phyloP scores from a whole-genome alignment of 2,113 vertebrate genomes.

The Lycocorax pyrrhopterus region DNA sequence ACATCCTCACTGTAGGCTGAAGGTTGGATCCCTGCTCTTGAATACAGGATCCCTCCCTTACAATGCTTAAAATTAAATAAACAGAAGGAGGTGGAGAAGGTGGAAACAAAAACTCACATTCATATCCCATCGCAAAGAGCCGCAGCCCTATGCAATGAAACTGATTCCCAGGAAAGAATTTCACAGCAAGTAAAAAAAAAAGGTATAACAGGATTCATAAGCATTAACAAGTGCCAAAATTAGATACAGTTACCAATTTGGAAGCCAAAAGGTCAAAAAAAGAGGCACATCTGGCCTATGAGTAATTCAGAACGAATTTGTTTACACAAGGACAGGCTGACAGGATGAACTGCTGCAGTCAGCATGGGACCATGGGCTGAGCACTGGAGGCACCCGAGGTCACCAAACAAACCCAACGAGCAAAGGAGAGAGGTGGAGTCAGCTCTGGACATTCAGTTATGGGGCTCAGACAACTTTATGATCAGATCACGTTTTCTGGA shows the following conservation, averaged over 20 bases:
- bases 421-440: background rate
- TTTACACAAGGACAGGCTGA: constrained; percentile 38
- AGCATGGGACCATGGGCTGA: background rate
- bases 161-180: background rate
- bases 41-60: background rate
- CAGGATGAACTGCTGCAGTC: constrained; percentile 19
- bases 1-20: background rate
- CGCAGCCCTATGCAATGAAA: background rate
- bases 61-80: background rate
- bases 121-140: background rate
- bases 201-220: background rate
- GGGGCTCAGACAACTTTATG: background rate
- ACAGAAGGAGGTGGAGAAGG: background rate
- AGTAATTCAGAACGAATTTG: constrained; percentile 46
- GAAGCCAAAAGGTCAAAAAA: constrained; percentile 39
- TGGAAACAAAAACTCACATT: background rate
- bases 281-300: constrained; percentile 48
- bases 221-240: background rate
- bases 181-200: background rate
- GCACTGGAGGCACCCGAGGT: background rate
- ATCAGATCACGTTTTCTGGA: background rate
- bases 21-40: background rate
- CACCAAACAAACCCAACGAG: background rate
- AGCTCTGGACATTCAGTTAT: background rate
- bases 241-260: background rate